Base-by-base conservation (phyloP, 2,113 vertebrate species). In the Trichechus manatus region DNA sequence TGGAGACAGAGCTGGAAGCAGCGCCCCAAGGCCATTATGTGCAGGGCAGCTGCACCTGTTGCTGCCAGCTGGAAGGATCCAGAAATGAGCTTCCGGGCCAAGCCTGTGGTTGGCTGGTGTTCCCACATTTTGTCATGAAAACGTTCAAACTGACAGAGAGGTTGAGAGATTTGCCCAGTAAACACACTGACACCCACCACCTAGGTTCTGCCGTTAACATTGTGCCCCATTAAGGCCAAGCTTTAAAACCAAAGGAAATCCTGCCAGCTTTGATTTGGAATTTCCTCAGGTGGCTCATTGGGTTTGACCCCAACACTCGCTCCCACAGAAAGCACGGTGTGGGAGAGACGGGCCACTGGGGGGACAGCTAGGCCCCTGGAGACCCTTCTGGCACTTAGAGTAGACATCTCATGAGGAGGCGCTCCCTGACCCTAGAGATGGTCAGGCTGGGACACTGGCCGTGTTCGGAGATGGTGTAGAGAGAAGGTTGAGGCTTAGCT, bases 161-260 rank as follows among this genome's bases (percentile, higher is more conserved):
- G 25, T 11, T 4, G 6, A 0, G 6, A 70, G 61, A 19, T 1
- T n/a, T 14, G 50, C 63, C 64, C 56, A 0, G 29, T 2, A 1
- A 33, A 31, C 13, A 0, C 8, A 22, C 20, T 0, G 1, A 0
- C 33, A 22, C 70, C 61, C 15, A 8, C 47, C 3, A 2, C 83
- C 50, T 11, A 4, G 44, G 2, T 4, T 1, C 13, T 0, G 4
- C 50, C 1, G 13, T 0, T 1, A 3, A 9, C 6, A 0, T 7
- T 19, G 31, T 66, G 44, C 64, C 17, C 8, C 23, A 20, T 5
- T 25, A 8, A 25, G 53, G 75, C 66, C 47, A 1, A 29, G 36
- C 70, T 25, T 66, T 33, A 25, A n/a, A 1, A 50, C 23, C 74
- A n/a, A n/a, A 31, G 4, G 14, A 20, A 36, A 20, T n/a, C 31